Evolutionary conservation across 2,797 vertebrate species (phyloP), one percentile per base, ranked within the genome.

Genomic region (Dryobates pubescens): DNA sequence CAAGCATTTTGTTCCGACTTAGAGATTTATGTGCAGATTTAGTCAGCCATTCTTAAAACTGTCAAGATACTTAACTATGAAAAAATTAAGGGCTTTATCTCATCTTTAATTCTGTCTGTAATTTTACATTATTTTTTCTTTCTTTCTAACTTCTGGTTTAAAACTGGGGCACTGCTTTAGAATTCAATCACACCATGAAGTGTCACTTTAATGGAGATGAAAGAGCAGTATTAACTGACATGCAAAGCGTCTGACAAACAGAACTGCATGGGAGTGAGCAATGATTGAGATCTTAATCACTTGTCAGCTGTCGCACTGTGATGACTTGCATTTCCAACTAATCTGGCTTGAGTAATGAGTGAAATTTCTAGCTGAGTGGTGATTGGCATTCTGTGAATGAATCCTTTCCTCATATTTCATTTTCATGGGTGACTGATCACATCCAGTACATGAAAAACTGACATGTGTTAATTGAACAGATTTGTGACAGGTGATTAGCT

Each of bases 281-380:
- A 71, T 94, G 84, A 96, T 96, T 96, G 89, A 96, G 92, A 95
- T 93, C 89, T 96, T 95, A 96, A 96, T 95, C 82, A 84, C 94
- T 90, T 94, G 64, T 95, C 96, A 88, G 74, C 62, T 95, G 89
- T 82, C 70, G 69, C 51, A 73, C 93, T 96, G 90, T 95, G 90
- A 88, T 86, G 87, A 96, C 94, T 96, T 96, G 85, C 79, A 92
- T 94, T 96, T 97, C 94, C 81, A 88, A 88, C 81, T 96, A 91
- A 95, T 96, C 91, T 89, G 68, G 63, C 88, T 91, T 89, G 84
- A 97, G 92, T 94, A 96, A 96, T 84, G 91, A 96, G 56, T 67
- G 69, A 95, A 96, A 96, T 95, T 95, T 83, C n/a, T 76, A 91
- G 86, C 77, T 92, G 84, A 96, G 92, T 73, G 79, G 70, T 93